Conservation (phyloP, 2,797 vertebrate species). For the Tangara arthus region DNA sequence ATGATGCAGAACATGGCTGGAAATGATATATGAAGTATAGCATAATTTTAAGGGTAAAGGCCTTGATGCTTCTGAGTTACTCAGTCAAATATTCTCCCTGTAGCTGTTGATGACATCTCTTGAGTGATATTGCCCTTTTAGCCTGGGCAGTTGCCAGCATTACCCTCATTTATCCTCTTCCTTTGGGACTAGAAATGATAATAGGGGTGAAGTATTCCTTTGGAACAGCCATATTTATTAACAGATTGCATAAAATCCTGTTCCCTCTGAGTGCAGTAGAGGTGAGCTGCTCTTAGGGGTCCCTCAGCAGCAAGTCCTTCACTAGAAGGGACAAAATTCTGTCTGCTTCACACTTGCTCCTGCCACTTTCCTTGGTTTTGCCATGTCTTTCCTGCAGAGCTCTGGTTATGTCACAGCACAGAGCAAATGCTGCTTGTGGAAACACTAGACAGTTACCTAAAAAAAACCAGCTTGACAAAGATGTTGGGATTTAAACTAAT, state of each 20-base stretch:
- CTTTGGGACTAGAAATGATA: neutral
- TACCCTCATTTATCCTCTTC: neutral
- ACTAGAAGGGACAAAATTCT: neutral
- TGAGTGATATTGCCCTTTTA: neutral
- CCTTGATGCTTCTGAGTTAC: neutral
- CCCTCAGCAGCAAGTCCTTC: neutral
- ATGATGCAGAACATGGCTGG: neutral
- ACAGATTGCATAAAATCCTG: neutral
- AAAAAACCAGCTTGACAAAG: rapidly evolving
- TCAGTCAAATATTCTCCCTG: neutral
- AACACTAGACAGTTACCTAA: neutral
- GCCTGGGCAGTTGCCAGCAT: neutral
- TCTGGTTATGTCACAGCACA: neutral
- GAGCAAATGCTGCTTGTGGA: neutral
- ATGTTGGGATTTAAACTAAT: neutral
- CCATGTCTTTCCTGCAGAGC: neutral
- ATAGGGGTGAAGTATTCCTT: neutral
- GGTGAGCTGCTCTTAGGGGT: neutral
- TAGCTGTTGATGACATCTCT: neutral
- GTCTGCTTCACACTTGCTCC: neutral
- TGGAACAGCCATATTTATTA: neutral
- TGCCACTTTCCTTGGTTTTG: neutral
- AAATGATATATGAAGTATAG: neutral
- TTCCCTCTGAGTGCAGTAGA: neutral
- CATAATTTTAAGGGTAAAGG: constrained; percentile 8